Percentiles rank a stretch among this genome's conserved stretches.
Conservation (phyloP, 2,888 invertebrate species). For the Syrista parreyssii region DNA sequence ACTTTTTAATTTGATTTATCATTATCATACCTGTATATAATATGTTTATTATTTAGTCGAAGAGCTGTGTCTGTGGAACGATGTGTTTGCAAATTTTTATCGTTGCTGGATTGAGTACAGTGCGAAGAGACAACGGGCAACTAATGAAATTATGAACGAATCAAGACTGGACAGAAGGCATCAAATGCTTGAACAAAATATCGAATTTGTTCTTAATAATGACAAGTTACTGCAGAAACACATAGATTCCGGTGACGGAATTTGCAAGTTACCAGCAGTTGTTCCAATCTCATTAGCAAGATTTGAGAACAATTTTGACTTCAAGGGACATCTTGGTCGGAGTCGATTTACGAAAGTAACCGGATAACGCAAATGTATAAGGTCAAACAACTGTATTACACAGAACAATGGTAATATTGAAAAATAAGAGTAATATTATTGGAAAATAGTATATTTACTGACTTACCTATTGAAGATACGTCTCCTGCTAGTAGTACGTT, state of each 20-base stretch:
- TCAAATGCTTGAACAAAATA: not conserved
- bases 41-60: constrained; percentile 38
- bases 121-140: not conserved
- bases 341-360: not conserved
- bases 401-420: not conserved
- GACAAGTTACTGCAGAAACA: not conserved
- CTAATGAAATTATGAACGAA: not conserved
- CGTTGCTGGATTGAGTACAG: constrained; percentile 44
- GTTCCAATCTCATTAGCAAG: not conserved
- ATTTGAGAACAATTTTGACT: not conserved
- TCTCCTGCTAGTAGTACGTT: not conserved
- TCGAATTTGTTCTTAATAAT: not conserved
- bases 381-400: not conserved
- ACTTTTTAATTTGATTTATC: not conserved
- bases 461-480: not conserved
- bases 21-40: not conserved
- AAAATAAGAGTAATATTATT: not conserved
- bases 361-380: not conserved
- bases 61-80: constrained; percentile 48
- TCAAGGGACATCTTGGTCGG: not conserved
- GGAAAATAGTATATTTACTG: not conserved
- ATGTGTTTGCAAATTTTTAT: constrained; percentile 41
- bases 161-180: not conserved
- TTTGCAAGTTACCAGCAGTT: not conserved
- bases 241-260: not conserved